Evolutionary conservation across 2,888 invertebrate species (phyloP).

Genomic region (Mimas tiliae): DNA sequence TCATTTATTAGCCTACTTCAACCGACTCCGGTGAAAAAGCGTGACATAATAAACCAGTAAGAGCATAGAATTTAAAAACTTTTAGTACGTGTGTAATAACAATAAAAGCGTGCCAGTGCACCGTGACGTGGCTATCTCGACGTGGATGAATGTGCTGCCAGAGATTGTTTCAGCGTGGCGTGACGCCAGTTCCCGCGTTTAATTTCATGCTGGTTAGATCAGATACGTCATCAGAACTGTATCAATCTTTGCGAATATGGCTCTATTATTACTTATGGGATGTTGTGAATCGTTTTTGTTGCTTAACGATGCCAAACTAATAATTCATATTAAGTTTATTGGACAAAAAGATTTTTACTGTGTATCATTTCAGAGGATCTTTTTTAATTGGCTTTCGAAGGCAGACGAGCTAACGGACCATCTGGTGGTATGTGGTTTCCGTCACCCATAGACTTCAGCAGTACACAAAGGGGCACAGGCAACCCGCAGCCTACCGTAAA

Average conservation of each 20-base stretch:
- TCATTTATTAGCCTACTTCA: background rate
- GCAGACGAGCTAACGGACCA: no score
- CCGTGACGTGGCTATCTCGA: conserved; percentile 52
- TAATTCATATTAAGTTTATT: no score
- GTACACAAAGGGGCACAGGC: no score
- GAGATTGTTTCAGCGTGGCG: conserved; percentile 38
- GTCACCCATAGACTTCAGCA: no score
- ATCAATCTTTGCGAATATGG: background rate
- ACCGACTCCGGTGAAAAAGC: conserved; percentile 3
- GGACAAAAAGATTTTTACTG: no score
- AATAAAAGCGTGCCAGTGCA: conserved; percentile 41
- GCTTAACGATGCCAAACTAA: no score
- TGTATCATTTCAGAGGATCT: no score
- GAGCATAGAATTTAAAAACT: conserved; percentile 20
- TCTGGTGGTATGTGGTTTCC: no score
- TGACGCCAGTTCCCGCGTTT: conserved; percentile 8
- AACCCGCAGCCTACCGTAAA: no score
- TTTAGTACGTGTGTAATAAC: conserved; percentile 31
- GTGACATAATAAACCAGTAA: conserved; percentile 8
- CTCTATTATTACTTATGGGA: background rate
- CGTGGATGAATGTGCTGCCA: conserved; percentile 56
- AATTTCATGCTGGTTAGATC: conserved; percentile 26
- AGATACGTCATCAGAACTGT: conserved; percentile 18
- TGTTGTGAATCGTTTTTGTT: no score
- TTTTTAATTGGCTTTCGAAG: no score